Percentiles rank a stretch among this genome's conserved stretches.
These are phyloP conservation scores for Ostrea edulis DNA, from an alignment of 1,140 invertebrate genomes.

Conservation along the genomic window DNA sequence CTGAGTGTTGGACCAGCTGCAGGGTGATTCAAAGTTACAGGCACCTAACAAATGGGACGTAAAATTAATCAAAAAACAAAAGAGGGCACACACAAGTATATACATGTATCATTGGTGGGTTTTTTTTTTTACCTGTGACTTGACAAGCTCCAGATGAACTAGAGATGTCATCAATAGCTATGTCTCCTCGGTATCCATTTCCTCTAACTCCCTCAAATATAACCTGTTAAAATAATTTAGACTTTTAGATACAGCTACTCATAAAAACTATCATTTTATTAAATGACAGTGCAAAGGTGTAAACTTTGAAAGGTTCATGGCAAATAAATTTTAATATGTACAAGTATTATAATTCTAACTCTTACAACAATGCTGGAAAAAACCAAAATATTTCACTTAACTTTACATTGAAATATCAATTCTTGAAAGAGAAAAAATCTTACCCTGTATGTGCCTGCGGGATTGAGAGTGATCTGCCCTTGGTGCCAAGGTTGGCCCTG, in stretches of 20 bases:
- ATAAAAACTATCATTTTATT: background rate
- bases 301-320: background rate
- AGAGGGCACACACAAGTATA: background rate
- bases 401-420: background rate
- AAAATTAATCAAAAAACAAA: background rate
- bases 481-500: constrained; percentile 67
- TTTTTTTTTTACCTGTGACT: constrained; percentile 34
- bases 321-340: background rate
- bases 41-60: constrained; percentile 47
- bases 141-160: constrained; percentile 44
- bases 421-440: background rate
- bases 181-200: constrained; percentile 59
- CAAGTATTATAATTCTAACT: no score
- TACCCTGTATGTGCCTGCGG: constrained; percentile 48
- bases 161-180: constrained; percentile 67
- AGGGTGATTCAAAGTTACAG: constrained; percentile 70
- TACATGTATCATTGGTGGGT: background rate
- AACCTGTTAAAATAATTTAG: constrained; percentile 54
- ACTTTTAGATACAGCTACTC: background rate
- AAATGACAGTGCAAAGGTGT: background rate
- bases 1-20: constrained; percentile 68
- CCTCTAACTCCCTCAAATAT: constrained; percentile 61
- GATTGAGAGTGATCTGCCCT: constrained; percentile 56
- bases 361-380: background rate
- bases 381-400: background rate